These are phyloP conservation scores for Orchesella flavescens DNA, from an alignment of 2,888 invertebrate genomes.

Conservation along the genomic window DNA sequence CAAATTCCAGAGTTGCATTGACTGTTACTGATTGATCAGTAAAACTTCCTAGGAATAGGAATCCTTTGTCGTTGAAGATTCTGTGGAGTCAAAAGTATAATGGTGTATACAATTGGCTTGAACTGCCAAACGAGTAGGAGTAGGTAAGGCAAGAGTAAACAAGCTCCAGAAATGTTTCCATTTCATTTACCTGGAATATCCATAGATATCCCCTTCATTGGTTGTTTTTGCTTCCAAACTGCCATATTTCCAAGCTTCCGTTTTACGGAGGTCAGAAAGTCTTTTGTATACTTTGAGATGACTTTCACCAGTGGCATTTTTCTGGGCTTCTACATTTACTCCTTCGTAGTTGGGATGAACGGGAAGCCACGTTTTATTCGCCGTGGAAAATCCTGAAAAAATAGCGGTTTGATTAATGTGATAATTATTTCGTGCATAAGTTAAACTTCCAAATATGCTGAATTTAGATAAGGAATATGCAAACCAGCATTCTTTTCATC, in stretches of 20 bases:
- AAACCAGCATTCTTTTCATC: constrained; percentile 54
- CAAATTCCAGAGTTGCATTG: constrained; percentile 34
- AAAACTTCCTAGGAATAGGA: constrained; percentile 41
- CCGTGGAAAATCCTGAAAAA: constrained; percentile 62
- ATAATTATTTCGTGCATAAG: neutral
- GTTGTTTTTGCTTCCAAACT: constrained; percentile 47
- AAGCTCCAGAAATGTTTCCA: neutral
- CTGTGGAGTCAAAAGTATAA: neutral
- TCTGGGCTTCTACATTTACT: constrained; percentile 72
- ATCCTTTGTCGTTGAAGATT: constrained; percentile 37
- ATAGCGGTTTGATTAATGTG: too few species aligned
- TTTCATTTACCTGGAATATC: constrained; percentile 9
- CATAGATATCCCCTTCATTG: constrained; percentile 25
- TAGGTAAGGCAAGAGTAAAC: neutral
- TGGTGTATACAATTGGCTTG: neutral
- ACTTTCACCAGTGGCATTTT: constrained; percentile 66
- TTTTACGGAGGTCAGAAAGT: constrained; percentile 68
- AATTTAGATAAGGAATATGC: constrained; percentile 72
- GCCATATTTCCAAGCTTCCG: constrained; percentile 77
- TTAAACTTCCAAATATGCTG: neutral
- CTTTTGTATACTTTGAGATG: constrained; percentile 71
- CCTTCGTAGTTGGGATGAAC: constrained; percentile 72
- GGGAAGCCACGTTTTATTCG: constrained; percentile 68
- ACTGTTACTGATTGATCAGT: constrained; percentile 13
- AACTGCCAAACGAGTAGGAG: too few species aligned